Base-by-base conservation (phyloP, 2,888 invertebrate species). In the Mylabris sibirica region DNA sequence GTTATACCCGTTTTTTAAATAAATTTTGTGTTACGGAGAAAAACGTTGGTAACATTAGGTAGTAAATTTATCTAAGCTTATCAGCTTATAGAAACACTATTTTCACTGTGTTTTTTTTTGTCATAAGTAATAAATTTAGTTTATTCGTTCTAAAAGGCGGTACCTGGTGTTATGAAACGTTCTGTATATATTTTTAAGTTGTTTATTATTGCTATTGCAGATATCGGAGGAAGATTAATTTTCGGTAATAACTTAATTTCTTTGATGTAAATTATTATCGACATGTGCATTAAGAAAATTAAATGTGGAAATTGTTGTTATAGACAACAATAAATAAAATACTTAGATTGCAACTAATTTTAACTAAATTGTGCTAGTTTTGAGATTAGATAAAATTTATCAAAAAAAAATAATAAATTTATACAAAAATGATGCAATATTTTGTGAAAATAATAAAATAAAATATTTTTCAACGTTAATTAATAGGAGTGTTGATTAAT, bases 321-420 rank as follows among this genome's bases (percentile, higher is more conserved):
- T 49, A 22, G 12, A 24, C 12, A 24, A 24, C 12, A 11, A 14
- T 24, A 22, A 49, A 49, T 4, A 24, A 24, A 57, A 4, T 24
- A 57, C 26, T 6, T 44, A 24, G 14, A 57, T 57, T 57, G 22
- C 12, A 26, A 26, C 26, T 22, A 49, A 44, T 44, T 49, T 22
- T 49, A 17, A 20, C 20, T 20, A 49, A 41, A 41, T 11, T 35
- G 35, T 35, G 11, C n/a, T 44, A n/a, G 53, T 26, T 57, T 57
- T 57, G 24, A 57, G 26, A 26, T 57, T 24, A 57, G 57, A 57
- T 57, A 57, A 57, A 14, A 26, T 57, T 57, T 24, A 57, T 57
- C 57, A 44, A 24, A 57, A 49, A n/a, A n/a, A n/a, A 20, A 9
- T 1, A 20, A 5, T 17, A 49, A 12, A 24, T 26, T 24, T 57